Evolutionary conservation across 2,888 invertebrate species (phyloP), one percentile per base, ranked within the genome.

Genomic region (Drosophila pseudotalamancana): DNA sequence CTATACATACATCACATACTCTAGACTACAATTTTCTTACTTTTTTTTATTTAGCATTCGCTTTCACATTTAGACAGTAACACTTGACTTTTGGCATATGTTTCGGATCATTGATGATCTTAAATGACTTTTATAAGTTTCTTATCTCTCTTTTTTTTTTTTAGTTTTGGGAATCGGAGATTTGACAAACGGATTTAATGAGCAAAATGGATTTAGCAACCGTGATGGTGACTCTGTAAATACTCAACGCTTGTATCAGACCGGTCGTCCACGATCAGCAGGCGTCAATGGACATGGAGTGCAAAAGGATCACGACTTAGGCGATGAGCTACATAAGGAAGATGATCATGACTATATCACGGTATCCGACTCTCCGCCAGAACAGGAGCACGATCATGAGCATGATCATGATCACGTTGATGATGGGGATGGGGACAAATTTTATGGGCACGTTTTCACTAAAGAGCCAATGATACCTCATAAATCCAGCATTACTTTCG

Each of bases 351-450:
- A 73, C n/a, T 85, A 84, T 31, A 64, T 79, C 18, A 77, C 87
- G 53, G 84, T 84, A 9, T 89, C 91, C 5, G 89, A 85, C 11
- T 86, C 77, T 35, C 89, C 90, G 35, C 89, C 89, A 4, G 87
- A 83, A 48, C 65, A 75, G 5, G 65, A 76, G 12, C 65, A 56
- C 8, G 64, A 54, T 19, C 62, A 55, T 6, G 57, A 57, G 1
- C 45, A 43, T 6, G 64, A 50, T 1, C 64, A 45, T 12, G 67
- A 82, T 8, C 9, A 45, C 14, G 46, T 53, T 9, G 53, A 60
- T 8, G 59, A 63, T 6, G 59, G 67, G 8, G 65, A 64, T 4
- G 77, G 66, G 11, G 77, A 70, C 9, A 86, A 87, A 9, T 70
- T 72, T 19, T 82, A 81, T 31, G 88, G 79, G 1, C 90, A 82